Conservation (phyloP, 2,888 invertebrate genomes). For the Panorpa germanica region DNA sequence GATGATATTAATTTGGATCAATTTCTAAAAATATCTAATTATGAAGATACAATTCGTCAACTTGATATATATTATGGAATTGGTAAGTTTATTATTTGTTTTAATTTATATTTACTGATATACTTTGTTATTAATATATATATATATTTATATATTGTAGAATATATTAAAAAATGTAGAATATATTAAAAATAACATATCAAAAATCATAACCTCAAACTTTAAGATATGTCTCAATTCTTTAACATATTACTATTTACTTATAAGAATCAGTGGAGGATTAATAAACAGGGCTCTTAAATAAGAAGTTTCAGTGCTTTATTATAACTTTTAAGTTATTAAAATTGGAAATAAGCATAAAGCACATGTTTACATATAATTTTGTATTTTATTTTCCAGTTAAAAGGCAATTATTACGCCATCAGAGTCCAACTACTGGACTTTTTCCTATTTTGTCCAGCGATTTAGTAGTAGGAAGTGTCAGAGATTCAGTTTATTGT, state of each 20-base stretch:
- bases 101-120: conserved; percentile 8
- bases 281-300: neutral
- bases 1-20: conserved; percentile 65
- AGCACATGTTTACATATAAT: conserved; percentile 1
- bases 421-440: conserved; percentile 87
- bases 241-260: conserved; percentile 4
- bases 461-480: conserved; percentile 65
- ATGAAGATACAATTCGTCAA: conserved; percentile 79
- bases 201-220: neutral
- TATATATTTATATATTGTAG: conserved; percentile 6
- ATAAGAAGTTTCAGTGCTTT: neutral
- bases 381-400: conserved; percentile 32
- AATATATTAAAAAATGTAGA: conserved; percentile 3
- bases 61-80: conserved; percentile 88
- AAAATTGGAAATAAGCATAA: no score
- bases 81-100: conserved; percentile 32
- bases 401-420: conserved; percentile 73
- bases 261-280: conserved; percentile 5
- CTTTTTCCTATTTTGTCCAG: conserved; percentile 75
- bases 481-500: conserved; percentile 93
- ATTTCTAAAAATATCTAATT: conserved; percentile 64
- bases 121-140: conserved; percentile 4
- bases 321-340: no score
- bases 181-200: no score
- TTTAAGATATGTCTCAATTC: conserved; percentile 9